phyloP scores from a whole-genome alignment of 92 coral and sea anemone genomes.

The Plumapathes pennacea region DNA sequence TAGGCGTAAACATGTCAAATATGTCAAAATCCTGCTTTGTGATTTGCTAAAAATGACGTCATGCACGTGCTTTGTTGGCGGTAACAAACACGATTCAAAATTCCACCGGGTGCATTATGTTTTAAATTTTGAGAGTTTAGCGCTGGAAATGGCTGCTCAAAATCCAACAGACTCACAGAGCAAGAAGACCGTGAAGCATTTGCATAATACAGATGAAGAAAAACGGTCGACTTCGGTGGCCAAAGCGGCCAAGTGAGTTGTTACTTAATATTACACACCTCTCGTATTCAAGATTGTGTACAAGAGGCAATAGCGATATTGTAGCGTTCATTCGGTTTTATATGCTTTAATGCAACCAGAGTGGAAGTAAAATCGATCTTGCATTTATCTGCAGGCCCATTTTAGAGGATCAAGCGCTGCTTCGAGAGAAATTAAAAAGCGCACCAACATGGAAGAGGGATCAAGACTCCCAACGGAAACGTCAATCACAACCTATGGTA shows the following conservation, averaged over 20 bases:
- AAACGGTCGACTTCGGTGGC: conserved; percentile 71
- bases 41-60: conserved; percentile 81
- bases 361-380: background rate
- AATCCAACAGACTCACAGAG: conserved; percentile 72
- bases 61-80: conserved; percentile 46
- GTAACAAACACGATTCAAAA: too few relatives aligned
- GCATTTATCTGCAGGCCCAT: conserved; percentile 64
- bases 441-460: conserved; percentile 89
- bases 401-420: conserved; percentile 94
- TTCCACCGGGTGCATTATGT: too few relatives aligned
- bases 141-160: conserved; percentile 77
- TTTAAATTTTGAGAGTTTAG: background rate
- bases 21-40: conserved; percentile 1
- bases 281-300: background rate
- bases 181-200: conserved; percentile 75
- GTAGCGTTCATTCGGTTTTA: too few relatives aligned
- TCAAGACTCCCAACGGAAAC: conserved; percentile 50
- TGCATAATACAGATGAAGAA: conserved; percentile 72
- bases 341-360: conserved; percentile 6
- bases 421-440: conserved; percentile 73
- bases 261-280: background rate
- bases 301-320: too few relatives aligned
- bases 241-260: conserved; percentile 86
- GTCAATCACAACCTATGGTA: conserved; percentile 92
- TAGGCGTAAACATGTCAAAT: conserved; percentile 30